phyloP scores from a whole-genome alignment of 1,140 invertebrate genomes.

The Meloidogyne floridensis region DNA sequence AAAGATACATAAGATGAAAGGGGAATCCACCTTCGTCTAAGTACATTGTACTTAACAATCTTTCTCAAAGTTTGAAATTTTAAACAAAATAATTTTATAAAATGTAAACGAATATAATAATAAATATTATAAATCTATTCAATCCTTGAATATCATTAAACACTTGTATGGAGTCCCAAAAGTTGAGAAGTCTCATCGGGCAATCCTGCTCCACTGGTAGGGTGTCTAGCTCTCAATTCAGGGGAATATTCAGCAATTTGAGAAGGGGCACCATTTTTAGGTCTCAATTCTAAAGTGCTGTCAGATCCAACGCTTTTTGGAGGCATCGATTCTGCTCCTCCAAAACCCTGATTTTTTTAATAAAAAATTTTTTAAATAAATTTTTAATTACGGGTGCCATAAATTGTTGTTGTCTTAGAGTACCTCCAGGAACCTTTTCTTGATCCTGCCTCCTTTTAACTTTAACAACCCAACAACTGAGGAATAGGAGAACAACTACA shows the following conservation, averaged over 20 bases:
- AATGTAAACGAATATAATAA: background rate
- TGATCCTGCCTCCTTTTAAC: slow-evolving; percentile 30
- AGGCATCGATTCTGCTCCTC: background rate
- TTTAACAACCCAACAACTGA: slow-evolving; percentile 55
- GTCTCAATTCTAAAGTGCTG: background rate
- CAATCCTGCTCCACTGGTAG: background rate
- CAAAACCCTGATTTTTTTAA: background rate
- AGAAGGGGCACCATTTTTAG: slow-evolving; percentile 2
- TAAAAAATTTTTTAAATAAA: background rate
- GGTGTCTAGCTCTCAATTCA: slow-evolving; percentile 21
- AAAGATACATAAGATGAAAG: too few species aligned
- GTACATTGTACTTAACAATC: background rate
- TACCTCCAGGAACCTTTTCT: slow-evolving; percentile 20
- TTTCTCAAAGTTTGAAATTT: background rate
- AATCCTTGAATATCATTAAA: slow-evolving; percentile 2
- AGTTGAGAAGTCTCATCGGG: slow-evolving; percentile 21
- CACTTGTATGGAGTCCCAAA: slow-evolving; percentile 32
- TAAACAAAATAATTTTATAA: background rate
- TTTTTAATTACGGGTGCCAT: background rate
- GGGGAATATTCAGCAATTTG: background rate
- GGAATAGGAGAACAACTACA: slow-evolving; percentile 50
- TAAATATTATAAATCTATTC: background rate
- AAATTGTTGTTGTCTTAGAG: slow-evolving; percentile 14
- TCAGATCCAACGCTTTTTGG: slow-evolving; percentile 8
- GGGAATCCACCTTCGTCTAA: too few species aligned